These are phyloP conservation scores for Thumatha senex DNA, from an alignment of 2,888 invertebrate genomes.

Conservation along the genomic window DNA sequence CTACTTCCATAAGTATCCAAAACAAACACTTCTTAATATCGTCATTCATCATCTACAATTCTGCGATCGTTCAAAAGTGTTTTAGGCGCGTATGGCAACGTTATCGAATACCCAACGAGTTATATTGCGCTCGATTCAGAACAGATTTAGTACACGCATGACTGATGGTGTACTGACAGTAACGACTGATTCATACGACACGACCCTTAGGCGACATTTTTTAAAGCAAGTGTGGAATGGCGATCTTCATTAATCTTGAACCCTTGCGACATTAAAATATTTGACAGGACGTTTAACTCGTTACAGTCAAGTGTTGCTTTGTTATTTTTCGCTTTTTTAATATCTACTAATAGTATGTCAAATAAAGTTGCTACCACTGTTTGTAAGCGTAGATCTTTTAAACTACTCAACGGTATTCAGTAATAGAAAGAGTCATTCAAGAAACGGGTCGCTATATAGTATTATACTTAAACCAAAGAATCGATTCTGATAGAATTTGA, in stretches of 20 bases:
- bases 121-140: constrained; percentile 41
- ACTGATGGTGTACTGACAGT: constrained; percentile 63
- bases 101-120: constrained; percentile 35
- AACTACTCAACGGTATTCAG: no score
- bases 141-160: constrained; percentile 64
- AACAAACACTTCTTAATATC: constrained; percentile 9
- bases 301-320: constrained; percentile 9
- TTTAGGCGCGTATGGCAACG: constrained; percentile 26
- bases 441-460: no score
- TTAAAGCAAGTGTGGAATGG: constrained; percentile 60
- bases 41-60: constrained; percentile 7
- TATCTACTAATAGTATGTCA: no score
- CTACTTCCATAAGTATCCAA: neutral
- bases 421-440: no score
- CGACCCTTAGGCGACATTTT: constrained; percentile 69
- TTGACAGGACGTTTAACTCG: constrained; percentile 5
- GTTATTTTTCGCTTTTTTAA: neutral
- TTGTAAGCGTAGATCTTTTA: no score
- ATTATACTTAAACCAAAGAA: no score
- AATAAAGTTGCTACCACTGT: no score
- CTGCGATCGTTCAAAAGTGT: constrained; percentile 15
- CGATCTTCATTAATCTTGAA: constrained; percentile 65
- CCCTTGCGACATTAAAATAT: constrained; percentile 33
- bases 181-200: constrained; percentile 67
- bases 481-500: no score